Percentiles rank a stretch among this genome's conserved stretches.
phyloP scores from a whole-genome alignment of 2,113 vertebrate species.

The Leptobrachium leishanense region DNA sequence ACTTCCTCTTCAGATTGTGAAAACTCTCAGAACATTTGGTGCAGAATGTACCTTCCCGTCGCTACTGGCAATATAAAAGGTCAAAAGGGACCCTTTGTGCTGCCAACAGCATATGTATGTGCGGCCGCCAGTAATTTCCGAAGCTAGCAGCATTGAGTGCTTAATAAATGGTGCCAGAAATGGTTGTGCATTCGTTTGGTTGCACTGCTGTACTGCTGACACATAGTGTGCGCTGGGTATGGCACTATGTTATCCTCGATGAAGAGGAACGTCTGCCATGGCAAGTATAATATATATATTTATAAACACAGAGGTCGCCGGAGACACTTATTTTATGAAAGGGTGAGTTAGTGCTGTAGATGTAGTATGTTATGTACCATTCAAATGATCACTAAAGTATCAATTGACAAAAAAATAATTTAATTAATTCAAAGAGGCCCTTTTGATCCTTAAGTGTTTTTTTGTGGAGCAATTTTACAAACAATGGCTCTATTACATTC shows the following conservation, averaged over 20 bases:
- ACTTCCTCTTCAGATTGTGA: neutral
- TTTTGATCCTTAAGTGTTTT: no score
- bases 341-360: neutral
- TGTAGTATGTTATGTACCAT: no score
- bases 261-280: neutral
- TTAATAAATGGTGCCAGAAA: neutral
- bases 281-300: neutral
- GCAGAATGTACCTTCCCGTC: neutral
- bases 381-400: no score
- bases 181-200: neutral
- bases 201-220: neutral
- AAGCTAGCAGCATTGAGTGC: neutral
- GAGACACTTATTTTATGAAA: neutral
- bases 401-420: no score
- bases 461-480: no score
- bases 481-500: no score
- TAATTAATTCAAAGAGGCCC: no score
- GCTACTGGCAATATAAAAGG: neutral
- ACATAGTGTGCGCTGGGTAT: neutral
- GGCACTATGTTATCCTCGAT: no score
- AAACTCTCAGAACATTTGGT: constrained; percentile 5
- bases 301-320: neutral
- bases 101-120: neutral
- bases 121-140: neutral
- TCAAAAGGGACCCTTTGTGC: neutral